Conservation (phyloP, 2,797 vertebrate genomes). For the Acridotheres tristis region DNA sequence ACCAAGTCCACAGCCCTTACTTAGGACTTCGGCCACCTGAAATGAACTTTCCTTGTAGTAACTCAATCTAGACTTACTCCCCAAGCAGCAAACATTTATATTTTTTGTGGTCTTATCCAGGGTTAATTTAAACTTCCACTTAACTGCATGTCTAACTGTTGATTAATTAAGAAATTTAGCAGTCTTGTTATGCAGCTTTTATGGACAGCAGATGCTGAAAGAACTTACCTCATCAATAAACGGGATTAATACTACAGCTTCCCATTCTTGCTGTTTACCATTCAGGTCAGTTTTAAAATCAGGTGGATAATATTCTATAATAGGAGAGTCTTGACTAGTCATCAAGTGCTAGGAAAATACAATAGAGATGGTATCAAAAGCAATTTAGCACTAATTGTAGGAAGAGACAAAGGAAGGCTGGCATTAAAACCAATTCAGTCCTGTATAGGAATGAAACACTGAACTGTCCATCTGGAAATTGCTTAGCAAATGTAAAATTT, state of each 20-base stretch:
- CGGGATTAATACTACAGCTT: conserved; percentile 97
- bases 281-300: conserved; percentile 99
- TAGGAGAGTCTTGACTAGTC: conserved; percentile 87
- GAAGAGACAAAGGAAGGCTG: not conserved
- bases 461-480: not conserved
- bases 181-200: not conserved
- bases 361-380: not conserved
- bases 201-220: not conserved
- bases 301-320: conserved; percentile 93
- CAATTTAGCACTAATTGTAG: not conserved
- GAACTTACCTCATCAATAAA: conserved; percentile 93
- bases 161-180: not conserved
- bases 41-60: not conserved
- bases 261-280: conserved; percentile 98
- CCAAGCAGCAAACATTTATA: not conserved
- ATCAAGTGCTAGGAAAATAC: conserved; percentile 86
- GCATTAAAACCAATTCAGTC: not conserved
- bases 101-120: not conserved
- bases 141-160: not conserved
- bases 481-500: not conserved
- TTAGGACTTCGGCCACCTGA: not conserved
- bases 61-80: not conserved
- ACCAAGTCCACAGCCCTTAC: not conserved
- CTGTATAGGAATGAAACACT: not conserved
- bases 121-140: not conserved